Evolutionary conservation across 2,888 invertebrate genomes (phyloP), one percentile per base, ranked within the genome.

Genomic region (Caenorhabditis virilis): DNA sequence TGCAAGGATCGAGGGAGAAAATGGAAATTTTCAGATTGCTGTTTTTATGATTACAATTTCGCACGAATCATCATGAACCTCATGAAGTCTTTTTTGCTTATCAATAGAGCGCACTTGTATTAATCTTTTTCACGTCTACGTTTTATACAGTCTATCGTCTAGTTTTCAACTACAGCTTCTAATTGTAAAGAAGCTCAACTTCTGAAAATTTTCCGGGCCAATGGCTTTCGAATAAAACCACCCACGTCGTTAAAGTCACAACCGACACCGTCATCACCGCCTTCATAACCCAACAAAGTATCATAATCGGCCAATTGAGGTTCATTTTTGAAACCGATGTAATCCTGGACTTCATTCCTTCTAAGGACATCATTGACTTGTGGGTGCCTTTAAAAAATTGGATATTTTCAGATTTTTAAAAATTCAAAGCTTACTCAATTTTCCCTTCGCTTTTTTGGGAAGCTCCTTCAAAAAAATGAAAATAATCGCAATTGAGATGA

Each of bases 281-380:
- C 47, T 67, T 73, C 35, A 66, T 47, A 20, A 66, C 27, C 67
- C 69, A 69, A 38, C 73, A 73, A 43, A 73, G 52, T 11, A 64
- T 22, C n/a, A 73, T 58, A 33, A 68, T 63, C 9, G 60, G 54
- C 73, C 73, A 73, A 45, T 58, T 49, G 13, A 73, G 41, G 20
- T 66, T 57, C 51, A 63, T 50, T 16, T 57, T 42, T 25, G 59
- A 36, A 7, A 68, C 27, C 22, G 43, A 48, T 13, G 48, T 39
- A 30, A 72, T 27, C 7, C 64, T 54, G 1, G 23, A 16, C 27
- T 47, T 54, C 18, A 64, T 26, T 9, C 64, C 64, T 15, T 23
- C 46, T 7, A 59, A 16, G 6, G 64, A 52, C 6, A 64, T 9
- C 36, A 64, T 6, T 5, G 64, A 64, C 35, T 59, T 35, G 23